Evolutionary conservation across 2,888 invertebrate genomes (phyloP), one percentile per base, ranked within the genome.

Genomic region (Cerceris ruficornis): DNA sequence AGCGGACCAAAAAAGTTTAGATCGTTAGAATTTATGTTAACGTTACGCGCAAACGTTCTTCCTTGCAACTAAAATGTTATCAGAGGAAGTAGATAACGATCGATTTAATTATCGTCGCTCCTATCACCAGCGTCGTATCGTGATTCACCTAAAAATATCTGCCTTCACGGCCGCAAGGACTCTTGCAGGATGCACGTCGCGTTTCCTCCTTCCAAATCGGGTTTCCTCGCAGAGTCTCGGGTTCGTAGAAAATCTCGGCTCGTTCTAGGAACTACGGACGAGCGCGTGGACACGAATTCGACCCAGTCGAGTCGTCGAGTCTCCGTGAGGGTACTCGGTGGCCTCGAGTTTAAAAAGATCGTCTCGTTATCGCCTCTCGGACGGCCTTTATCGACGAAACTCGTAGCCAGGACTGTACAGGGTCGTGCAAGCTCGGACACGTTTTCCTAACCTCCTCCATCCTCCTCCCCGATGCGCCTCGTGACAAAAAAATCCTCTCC

Each of bases 371-470:
- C 68, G 67, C 13, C 28, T 9, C 61, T 11, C 17, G 46, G 39
- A 7, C 41, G 14, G 81, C 73, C 83, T 85, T 88, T 88, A 82
- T 87, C 85, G 83, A 71, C 74, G 80, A 83, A 87, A 90, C 77
- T 91, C 85, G 71, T 42, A 17, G 78, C 61, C 59, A 59, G 39
- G 88, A 88, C 88, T 91, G 89, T 90, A 90, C 90, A 79, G 71
- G 86, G 69, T 82, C 83, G 82, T 80, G 85, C 86, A 83, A 81
- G 87, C 82, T 82, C 83, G 84, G 84, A 87, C 89, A 87, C 88
- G 89, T 87, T 88, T 89, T 85, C 80, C 87, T 85, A 84, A 78
- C 83, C 73, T 85, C 79, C 74, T 55, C 49, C 69, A 15, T 41
- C 75, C 60, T 28, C 65, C 17, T 68, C 15, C 46, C n/a, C 54